phyloP scores from a whole-genome alignment of 2,797 vertebrate species.

The Parauchenoglanis ngamensis region DNA sequence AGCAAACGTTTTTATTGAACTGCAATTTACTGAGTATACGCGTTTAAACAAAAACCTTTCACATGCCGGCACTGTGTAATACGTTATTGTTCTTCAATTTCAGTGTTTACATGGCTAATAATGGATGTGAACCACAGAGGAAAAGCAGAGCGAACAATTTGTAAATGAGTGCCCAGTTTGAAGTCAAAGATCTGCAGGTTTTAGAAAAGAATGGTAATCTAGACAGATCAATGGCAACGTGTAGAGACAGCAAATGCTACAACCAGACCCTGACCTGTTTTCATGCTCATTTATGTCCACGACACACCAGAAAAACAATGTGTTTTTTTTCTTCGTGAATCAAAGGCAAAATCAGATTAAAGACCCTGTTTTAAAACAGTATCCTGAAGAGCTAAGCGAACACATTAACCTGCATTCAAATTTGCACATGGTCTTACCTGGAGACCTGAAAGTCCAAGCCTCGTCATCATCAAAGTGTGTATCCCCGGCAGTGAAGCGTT shows the following conservation, averaged over 20 bases:
- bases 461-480: slow-evolving; percentile 95
- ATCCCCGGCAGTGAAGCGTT: slow-evolving; percentile 84
- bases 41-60: neutral
- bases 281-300: neutral
- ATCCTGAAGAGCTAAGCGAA: neutral
- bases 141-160: neutral
- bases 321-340: neutral
- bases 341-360: neutral
- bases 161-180: neutral
- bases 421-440: slow-evolving; percentile 73
- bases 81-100: neutral
- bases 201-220: neutral
- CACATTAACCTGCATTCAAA: neutral
- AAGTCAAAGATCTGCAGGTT: slow-evolving; percentile 6
- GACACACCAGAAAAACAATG: neutral
- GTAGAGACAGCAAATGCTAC: neutral
- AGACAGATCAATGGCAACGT: neutral
- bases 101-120: neutral
- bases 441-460: slow-evolving; percentile 93
- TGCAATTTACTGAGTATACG: neutral
- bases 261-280: neutral
- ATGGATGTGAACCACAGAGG: slow-evolving; percentile 3
- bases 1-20: too few relatives aligned
- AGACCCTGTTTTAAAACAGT: too few relatives aligned
- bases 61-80: neutral